These are phyloP conservation scores for Hydropsyche betteni DNA, from an alignment of 2,888 invertebrate species.

Conservation along the genomic window DNA sequence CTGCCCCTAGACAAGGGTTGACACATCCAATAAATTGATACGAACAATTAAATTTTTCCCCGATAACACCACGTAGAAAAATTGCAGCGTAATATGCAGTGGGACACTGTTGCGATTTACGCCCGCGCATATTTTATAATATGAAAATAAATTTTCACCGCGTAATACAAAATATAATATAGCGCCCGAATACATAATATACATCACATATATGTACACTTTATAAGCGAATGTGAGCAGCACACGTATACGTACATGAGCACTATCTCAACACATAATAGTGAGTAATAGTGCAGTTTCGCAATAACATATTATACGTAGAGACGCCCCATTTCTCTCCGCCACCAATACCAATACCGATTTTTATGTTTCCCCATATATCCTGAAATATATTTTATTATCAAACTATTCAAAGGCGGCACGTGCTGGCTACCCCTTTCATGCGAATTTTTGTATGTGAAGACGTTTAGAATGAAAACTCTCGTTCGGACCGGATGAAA, in stretches of 20 bases:
- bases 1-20: slow-evolving; percentile 5
- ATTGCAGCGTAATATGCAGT: too few species aligned
- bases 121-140: too few species aligned
- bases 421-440: slow-evolving; percentile 1
- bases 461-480: not conserved
- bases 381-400: slow-evolving; percentile 49
- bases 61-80: too few species aligned
- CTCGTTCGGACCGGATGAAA: too few species aligned
- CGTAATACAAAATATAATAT: too few species aligned
- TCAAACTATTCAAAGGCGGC: slow-evolving; percentile 41
- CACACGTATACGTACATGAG: not conserved
- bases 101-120: too few species aligned
- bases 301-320: slow-evolving; percentile 36
- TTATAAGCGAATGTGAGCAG: too few species aligned
- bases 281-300: slow-evolving; percentile 30
- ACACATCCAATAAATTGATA: slow-evolving; percentile 18
- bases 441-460: not conserved
- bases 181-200: too few species aligned
- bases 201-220: too few species aligned
- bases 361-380: slow-evolving; percentile 50
- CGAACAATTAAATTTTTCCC: not conserved
- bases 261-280: slow-evolving; percentile 24
- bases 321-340: slow-evolving; percentile 36
- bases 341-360: slow-evolving; percentile 43
- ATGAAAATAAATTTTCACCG: too few species aligned